Conservation (phyloP, 2,113 vertebrate genomes). For the Phylloscopus whistleri region DNA sequence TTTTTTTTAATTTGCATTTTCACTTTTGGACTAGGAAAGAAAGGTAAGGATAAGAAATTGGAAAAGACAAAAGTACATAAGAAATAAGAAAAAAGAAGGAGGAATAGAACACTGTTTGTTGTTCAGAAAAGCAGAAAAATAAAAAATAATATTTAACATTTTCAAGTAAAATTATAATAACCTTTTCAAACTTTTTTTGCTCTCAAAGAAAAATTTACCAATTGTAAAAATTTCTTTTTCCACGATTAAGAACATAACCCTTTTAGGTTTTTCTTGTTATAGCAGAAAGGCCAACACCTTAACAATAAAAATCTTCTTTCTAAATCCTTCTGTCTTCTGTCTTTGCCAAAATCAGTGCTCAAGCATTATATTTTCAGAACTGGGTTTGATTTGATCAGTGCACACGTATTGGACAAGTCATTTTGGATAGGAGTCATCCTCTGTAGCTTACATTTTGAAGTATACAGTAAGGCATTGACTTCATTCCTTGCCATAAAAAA, state of each 20-base stretch:
- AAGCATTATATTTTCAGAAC: background rate
- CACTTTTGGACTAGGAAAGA: background rate
- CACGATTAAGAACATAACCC: fast-evolving
- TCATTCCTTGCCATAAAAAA: background rate
- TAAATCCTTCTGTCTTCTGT: background rate
- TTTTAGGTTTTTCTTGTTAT: background rate
- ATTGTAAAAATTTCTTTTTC: background rate
- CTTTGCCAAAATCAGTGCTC: background rate
- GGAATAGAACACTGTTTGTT: background rate
- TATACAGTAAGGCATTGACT: background rate
- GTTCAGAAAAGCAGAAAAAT: background rate
- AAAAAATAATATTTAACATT: background rate
- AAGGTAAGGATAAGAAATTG: background rate
- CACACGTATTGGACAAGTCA: background rate
- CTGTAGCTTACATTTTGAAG: background rate
- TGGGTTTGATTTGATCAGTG: background rate
- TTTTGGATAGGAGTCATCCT: background rate
- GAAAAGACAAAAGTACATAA: background rate
- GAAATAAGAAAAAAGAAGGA: background rate
- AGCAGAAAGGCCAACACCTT: background rate
- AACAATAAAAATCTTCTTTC: background rate
- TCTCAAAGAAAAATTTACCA: background rate
- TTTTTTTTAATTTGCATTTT: background rate
- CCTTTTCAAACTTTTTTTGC: background rate
- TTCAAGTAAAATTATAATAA: background rate